Evolutionary conservation across 2,888 invertebrate species (phyloP), one percentile per base, ranked within the genome.

Genomic region (Yponomeuta malinellus): DNA sequence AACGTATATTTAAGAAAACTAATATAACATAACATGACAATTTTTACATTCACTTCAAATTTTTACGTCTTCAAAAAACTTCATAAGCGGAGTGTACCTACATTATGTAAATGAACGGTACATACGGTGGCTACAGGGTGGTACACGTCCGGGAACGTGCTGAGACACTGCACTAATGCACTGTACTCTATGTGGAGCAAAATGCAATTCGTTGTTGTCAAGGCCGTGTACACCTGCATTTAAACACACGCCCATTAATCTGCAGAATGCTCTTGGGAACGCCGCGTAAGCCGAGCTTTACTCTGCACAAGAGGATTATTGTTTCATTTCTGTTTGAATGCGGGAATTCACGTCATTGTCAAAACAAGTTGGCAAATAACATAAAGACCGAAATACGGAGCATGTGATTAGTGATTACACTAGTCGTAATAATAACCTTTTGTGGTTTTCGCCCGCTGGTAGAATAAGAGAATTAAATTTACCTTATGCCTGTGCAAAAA

Each of bases 191-290:
- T 81, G 74, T 88, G 87, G 69, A 93, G 83, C 73, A 93, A 81
- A 78, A 91, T 85, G 80, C 93, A 93, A 80, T 93, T 92, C 74
- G 93, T 93, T 73, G 87, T 81, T 73, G 93, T 93, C 82, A 88
- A 73, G 37, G 91, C 87, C 37, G 93, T 93, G 77, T 90, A 85
- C 71, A 90, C 89, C 68, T 68, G 68, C 52, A 48, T 52, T 29
- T 52, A 52, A 67, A 43, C 10, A 67, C 65, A 29, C 10, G 33
- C 29, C 12, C 65, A 65, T 65, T 31, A 65, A 65, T 65, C 65
- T 65, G 29, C 52, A 1, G 12, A 65, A 29, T 65, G 65, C 65
- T 65, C 65, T 65, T 29, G 29, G 31, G 65, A 65, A 29, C 52
- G 29, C 31, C 48, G 68, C 52, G 29, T 52, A 48, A 43, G 48